Percentiles rank a stretch among this genome's conserved stretches.
Evolutionary conservation across 2,113 vertebrate species (phyloP).

Genomic region (Indicator maculatus): DNA sequence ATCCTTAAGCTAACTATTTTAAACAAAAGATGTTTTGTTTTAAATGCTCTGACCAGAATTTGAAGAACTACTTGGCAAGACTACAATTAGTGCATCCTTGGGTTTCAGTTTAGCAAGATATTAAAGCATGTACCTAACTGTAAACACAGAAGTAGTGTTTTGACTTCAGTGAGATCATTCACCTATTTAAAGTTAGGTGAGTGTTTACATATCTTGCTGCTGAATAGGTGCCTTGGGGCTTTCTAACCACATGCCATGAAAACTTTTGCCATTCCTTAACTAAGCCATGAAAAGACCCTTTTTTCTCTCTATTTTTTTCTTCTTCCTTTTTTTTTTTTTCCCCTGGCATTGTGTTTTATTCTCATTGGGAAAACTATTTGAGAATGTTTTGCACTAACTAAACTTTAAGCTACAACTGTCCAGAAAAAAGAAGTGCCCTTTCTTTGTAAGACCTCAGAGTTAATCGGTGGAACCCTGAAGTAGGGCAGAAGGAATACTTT

Average conservation of each 20-base stretch:
- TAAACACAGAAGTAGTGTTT: not conserved
- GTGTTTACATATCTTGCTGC: not conserved
- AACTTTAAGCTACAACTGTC: not conserved
- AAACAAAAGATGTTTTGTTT: not conserved
- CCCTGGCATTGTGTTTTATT: not conserved
- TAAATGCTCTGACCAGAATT: not conserved
- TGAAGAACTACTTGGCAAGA: not conserved
- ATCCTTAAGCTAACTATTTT: not conserved
- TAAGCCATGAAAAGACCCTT: not conserved
- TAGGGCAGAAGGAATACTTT: not conserved
- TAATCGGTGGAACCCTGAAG: not conserved
- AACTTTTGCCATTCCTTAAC: not conserved
- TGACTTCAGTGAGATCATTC: not conserved
- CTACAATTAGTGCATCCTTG: not conserved
- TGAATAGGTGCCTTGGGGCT: not conserved
- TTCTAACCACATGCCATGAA: not conserved
- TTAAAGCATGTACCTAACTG: not conserved
- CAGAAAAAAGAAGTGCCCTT: not conserved
- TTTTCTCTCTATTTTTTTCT: not conserved
- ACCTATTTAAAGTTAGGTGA: not conserved
- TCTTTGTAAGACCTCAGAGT: not conserved
- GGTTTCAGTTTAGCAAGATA: not conserved
- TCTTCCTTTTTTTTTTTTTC: not conserved
- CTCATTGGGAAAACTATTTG: not conserved
- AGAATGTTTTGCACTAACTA: not conserved